These are phyloP conservation scores for Eidolon helvum DNA, from an alignment of 2,113 vertebrate species.

Conservation along the genomic window DNA sequence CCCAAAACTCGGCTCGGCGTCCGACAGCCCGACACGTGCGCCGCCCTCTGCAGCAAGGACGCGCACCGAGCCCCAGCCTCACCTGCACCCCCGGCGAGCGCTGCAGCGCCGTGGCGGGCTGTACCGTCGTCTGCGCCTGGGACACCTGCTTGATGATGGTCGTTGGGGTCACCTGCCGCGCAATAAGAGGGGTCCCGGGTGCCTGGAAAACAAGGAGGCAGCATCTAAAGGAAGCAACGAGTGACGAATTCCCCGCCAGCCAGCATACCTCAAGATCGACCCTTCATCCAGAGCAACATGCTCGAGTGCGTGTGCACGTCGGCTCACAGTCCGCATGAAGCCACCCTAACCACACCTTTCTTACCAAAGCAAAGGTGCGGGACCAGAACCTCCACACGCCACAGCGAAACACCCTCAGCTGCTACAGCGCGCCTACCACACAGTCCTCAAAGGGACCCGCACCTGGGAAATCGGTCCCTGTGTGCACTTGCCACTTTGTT, in stretches of 20 bases:
- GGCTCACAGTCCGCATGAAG: background rate
- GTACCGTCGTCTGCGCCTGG: slow-evolving; percentile 89
- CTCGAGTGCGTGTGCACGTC: rapidly evolving
- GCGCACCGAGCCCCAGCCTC: background rate
- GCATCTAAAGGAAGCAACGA: background rate
- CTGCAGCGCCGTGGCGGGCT: slow-evolving; percentile 90
- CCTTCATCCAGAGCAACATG: rapidly evolving
- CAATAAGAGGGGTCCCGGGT: slow-evolving; percentile 89
- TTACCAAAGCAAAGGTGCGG: background rate
- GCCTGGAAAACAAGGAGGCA: slow-evolving; percentile 81
- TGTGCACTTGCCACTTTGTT: background rate
- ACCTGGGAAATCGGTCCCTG: background rate
- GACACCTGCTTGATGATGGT: slow-evolving; percentile 94
- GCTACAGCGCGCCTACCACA: background rate
- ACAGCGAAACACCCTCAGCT: background rate
- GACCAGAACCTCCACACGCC: background rate
- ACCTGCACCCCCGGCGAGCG: slow-evolving; percentile 93
- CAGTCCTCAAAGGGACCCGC: background rate
- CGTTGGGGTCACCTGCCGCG: slow-evolving; percentile 91
- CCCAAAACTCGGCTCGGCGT: background rate
- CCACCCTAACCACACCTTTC: too few species aligned
- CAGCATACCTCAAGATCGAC: rapidly evolving
- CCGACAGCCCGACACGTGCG: rapidly evolving
- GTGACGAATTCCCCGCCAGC: background rate
- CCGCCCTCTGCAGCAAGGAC: rapidly evolving